phyloP scores from a whole-genome alignment of 2,888 invertebrate genomes.

The Scaptomyza polygonia region DNA sequence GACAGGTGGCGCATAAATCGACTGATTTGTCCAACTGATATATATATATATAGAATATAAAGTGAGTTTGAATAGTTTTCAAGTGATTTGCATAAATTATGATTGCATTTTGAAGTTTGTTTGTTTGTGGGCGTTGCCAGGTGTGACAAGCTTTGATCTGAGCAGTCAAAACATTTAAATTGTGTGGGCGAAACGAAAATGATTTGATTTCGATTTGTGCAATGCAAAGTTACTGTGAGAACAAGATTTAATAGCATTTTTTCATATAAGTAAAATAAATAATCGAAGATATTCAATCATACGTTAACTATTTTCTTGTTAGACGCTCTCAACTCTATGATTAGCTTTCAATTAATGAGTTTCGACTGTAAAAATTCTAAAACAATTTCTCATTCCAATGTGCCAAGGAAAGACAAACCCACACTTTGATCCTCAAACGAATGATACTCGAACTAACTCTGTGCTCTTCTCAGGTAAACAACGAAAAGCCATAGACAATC shows the following conservation, averaged over 20 bases:
- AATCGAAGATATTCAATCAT: not conserved
- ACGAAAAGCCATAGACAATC: conserved; percentile 42
- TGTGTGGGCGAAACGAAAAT: not conserved
- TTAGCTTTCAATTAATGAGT: not conserved
- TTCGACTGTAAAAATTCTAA: not conserved
- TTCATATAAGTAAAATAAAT: not conserved
- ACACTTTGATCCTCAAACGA: conserved; percentile 45
- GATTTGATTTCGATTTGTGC: conserved; percentile 4
- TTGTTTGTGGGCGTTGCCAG: conserved; percentile 56
- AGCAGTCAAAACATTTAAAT: conserved; percentile 28
- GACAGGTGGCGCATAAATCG: conserved; percentile 58
- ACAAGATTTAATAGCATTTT: not conserved
- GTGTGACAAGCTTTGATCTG: conserved; percentile 53
- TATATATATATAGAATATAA: not conserved
- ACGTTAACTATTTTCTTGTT: no score
- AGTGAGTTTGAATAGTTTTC: conserved; percentile 71
- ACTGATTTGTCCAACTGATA: conserved; percentile 40
- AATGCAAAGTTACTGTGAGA: not conserved
- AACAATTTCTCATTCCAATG: conserved; percentile 13
- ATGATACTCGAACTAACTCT: conserved; percentile 12
- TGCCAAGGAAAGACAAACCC: conserved; percentile 39
- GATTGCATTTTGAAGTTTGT: conserved; percentile 30
- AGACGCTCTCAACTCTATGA: not conserved
- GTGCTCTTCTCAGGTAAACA: conserved; percentile 2
- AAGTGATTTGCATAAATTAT: conserved; percentile 74